Percentiles rank a stretch among this genome's conserved stretches.
Conservation (phyloP, 2,888 invertebrate genomes). For the Apamea monoglypha region DNA sequence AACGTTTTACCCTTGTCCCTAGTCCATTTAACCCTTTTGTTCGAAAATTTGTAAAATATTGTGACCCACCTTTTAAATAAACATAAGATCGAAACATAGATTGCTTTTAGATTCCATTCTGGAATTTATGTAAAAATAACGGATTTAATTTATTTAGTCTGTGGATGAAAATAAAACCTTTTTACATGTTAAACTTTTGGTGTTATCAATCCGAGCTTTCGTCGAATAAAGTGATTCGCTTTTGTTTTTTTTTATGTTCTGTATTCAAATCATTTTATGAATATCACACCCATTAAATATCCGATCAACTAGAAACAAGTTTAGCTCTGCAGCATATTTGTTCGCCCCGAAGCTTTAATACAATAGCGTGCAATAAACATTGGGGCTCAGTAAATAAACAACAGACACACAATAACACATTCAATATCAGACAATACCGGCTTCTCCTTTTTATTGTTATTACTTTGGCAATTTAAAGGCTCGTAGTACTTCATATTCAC, state of each 20-base stretch:
- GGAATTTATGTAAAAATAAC: conserved; percentile 25
- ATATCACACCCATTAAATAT: not conserved
- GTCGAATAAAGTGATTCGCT: not conserved
- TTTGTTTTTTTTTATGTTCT: not conserved
- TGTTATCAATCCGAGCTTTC: not conserved
- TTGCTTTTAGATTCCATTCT: conserved; percentile 43
- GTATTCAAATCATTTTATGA: not conserved
- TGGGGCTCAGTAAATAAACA: conserved; percentile 25
- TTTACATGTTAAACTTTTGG: conserved; percentile 25
- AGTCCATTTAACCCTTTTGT: conserved; percentile 33
- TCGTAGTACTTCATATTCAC: conserved; percentile 2
- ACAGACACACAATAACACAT: conserved; percentile 13
- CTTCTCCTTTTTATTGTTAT: conserved; percentile 41
- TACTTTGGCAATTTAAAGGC: conserved; percentile 18
- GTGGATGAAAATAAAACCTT: conserved; percentile 13
- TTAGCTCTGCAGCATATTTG: conserved; percentile 3
- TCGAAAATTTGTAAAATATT: conserved; percentile 41
- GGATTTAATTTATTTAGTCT: conserved; percentile 25
- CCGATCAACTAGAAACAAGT: conserved; percentile 13
- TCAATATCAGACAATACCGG: conserved; percentile 18
- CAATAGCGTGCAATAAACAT: conserved; percentile 37
- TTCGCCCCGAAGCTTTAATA: not conserved
- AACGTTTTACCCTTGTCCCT: conserved; percentile 6
- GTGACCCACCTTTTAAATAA: conserved; percentile 35
- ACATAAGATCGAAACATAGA: conserved; percentile 25